Conservation (phyloP, 2,888 invertebrate species). For the Holacanthella duospinosa region DNA sequence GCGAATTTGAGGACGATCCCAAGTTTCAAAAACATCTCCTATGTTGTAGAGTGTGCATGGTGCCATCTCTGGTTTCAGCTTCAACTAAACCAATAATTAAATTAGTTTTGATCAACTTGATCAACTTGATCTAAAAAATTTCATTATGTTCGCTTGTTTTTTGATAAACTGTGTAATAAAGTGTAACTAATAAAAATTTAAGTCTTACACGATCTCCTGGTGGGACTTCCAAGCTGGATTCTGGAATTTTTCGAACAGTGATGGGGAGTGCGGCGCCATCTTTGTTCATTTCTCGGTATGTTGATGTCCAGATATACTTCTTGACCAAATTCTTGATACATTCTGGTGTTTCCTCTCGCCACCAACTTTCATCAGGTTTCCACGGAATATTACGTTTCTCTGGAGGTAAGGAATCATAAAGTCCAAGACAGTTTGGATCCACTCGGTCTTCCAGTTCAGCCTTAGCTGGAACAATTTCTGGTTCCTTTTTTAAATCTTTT, state of each 20-base stretch:
- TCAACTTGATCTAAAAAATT: not conserved
- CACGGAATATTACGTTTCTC: slow-evolving; percentile 16
- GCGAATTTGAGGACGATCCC: slow-evolving; percentile 33
- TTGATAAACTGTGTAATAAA: not conserved
- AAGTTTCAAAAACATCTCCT: slow-evolving; percentile 26
- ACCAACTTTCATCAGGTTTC: slow-evolving; percentile 21
- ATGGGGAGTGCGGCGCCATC: slow-evolving; percentile 34
- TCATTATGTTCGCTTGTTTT: not conserved
- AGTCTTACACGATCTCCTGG: slow-evolving; percentile 25
- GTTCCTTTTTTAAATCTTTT: slow-evolving; percentile 25
- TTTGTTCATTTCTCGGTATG: slow-evolving; percentile 34
- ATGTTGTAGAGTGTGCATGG: slow-evolving; percentile 10
- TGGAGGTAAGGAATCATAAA: slow-evolving; percentile 16
- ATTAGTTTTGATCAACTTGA: not conserved
- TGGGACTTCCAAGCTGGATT: slow-evolving; percentile 21
- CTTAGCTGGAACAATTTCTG: slow-evolving; percentile 16
- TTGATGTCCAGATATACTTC: slow-evolving; percentile 31
- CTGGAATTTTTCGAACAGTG: slow-evolving; percentile 19
- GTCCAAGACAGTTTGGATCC: slow-evolving; percentile 20
- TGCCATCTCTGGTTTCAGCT: slow-evolving; percentile 14
- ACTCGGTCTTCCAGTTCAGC: slow-evolving; percentile 7
- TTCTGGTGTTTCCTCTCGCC: slow-evolving; percentile 17
- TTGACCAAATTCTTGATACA: slow-evolving; percentile 28
- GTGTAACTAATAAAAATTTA: too few species aligned
- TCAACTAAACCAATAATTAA: not conserved